Evolutionary conservation across 2,797 vertebrate species (phyloP), one percentile per base, ranked within the genome.

Genomic region (Tenualosa thibaudeaui): DNA sequence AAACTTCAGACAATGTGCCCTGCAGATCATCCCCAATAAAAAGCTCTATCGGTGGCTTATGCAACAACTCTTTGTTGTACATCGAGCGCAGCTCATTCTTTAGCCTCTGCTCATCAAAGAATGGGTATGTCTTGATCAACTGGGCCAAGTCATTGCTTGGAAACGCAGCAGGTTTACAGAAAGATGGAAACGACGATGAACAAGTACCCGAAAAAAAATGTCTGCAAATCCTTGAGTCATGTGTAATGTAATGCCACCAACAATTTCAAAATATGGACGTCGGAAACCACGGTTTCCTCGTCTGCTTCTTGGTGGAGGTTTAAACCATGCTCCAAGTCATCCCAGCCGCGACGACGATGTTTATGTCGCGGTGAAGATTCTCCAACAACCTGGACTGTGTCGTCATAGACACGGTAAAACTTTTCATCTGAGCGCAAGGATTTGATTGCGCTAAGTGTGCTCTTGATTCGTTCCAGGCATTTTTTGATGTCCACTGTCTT

Each of bases 11-110:
- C 46, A 86, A 49, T 51, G 83, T 82, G 81, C 53, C n/a, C 54
- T 82, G 40, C 51, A 83, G 68, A 40, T 85, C 81, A 68, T 85
- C 75, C 62, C 81, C 75, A 31, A 83, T 83, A 43, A 86, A 53
- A 12, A 68, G 68, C 83, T 81, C 53, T 51, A n/a, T 7, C 75
- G 65, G 83, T 75, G n/a, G 1, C 62, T 68, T 85, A 46, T 68
- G 58, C 19, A 82, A 81, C 19, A 19, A 31, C 17, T 9, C 37
- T 5, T 81, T 22, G 22, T 12, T 5, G 12, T 40, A 71, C n/a
- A 71, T 1, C 15, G 24, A n/a, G 24, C 68, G 83, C 43, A 84
- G 60, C 49, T 75, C 60, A 51, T 75, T 54, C 24, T 51, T 31
- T 19, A 84, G 15, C 49, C 2, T 71, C 65, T 84, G 46, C 2